Conservation (phyloP, 2,797 vertebrate genomes). For the Chaenodraco wilsoni region DNA sequence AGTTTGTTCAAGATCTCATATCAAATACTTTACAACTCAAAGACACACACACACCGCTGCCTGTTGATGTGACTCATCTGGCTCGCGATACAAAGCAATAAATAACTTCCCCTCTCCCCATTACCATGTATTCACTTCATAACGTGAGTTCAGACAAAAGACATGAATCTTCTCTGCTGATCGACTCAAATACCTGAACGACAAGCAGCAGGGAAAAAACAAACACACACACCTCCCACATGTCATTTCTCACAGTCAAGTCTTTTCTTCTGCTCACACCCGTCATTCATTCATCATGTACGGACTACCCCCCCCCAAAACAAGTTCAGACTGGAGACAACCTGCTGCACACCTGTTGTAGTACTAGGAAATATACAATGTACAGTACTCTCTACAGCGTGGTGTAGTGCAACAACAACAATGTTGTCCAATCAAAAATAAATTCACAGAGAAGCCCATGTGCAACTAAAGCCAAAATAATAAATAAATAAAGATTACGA, state of each 20-base stretch:
- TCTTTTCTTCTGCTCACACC: not conserved
- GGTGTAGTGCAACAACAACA: too few relatives aligned
- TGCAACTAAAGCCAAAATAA: too few relatives aligned
- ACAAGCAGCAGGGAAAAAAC: not conserved
- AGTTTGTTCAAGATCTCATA: not conserved
- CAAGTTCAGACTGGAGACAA: not conserved
- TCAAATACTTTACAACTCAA: not conserved
- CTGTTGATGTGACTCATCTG: constrained; percentile 4
- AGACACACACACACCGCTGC: not conserved
- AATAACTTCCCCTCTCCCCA: not conserved
- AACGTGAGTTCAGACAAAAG: not conserved
- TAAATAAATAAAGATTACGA: too few relatives aligned
- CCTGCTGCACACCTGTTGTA: constrained; percentile 24
- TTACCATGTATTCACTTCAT: not conserved
- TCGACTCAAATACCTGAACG: not conserved
- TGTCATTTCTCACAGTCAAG: constrained; percentile 19
- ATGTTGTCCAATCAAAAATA: too few relatives aligned
- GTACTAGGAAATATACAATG: not conserved
- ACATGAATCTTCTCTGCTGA: not conserved
- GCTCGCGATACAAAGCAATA: not conserved
- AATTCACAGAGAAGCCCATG: too few relatives aligned
- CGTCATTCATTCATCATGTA: not conserved
- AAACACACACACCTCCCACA: not conserved
- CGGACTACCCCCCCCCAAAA: not conserved
- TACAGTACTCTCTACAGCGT: not conserved